Conservation (phyloP, 92 coral and sea anemone genomes). For the Porites lobata region DNA sequence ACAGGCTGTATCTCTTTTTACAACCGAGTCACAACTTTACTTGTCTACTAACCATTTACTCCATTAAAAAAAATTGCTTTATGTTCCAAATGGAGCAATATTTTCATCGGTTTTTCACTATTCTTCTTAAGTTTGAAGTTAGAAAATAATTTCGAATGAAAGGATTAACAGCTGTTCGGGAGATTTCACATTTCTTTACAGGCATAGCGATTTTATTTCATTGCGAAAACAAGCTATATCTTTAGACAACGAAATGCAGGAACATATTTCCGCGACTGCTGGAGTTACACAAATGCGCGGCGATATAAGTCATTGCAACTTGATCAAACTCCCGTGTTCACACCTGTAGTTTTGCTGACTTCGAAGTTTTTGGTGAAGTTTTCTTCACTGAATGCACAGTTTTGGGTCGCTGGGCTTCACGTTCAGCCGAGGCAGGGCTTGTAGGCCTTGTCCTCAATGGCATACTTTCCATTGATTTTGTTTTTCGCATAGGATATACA, state of each 20-base stretch:
- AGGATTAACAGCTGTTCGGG: too few species aligned
- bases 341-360: not conserved
- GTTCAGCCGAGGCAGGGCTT: not conserved
- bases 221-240: not conserved
- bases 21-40: too few species aligned
- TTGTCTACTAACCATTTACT: too few species aligned
- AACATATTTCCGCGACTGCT: not conserved
- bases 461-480: constrained; percentile 71
- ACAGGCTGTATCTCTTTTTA: not conserved
- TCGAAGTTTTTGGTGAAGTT: constrained; percentile 7
- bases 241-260: not conserved
- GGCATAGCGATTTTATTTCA: too few species aligned
- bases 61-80: too few species aligned
- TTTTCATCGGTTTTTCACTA: too few species aligned
- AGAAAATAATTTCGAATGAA: too few species aligned
- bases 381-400: constrained; percentile 8
- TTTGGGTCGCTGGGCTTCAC: constrained; percentile 8
- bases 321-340: not conserved
- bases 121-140: too few species aligned
- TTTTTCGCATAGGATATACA: constrained; percentile 58
- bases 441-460: constrained; percentile 16
- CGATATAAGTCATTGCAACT: not conserved
- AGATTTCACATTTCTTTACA: too few species aligned
- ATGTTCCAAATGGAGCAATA: too few species aligned
- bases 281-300: not conserved